Evolutionary conservation across 2,888 invertebrate species (phyloP), one percentile per base, ranked within the genome.

Genomic region (Megaustenia siamemsis): DNA sequence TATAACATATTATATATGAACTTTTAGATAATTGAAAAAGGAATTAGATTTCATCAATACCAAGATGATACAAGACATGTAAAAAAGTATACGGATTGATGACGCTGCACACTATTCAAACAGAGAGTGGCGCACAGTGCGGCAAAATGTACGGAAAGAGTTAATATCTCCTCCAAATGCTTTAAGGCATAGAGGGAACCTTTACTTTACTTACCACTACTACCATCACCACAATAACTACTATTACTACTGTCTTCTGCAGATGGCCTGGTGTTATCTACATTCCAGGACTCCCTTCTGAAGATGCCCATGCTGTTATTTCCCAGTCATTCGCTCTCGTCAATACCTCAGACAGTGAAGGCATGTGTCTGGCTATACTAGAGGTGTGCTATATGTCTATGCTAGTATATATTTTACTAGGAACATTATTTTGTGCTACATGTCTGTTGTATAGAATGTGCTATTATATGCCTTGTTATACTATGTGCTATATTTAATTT

Each of bases 281-380:
- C 85, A 88, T 92, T 10, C 89, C 90, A 40, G 92, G 90, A 0
- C 86, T 92, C 12, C 60, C 86, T 6, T 69, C 86, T 40, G 87
- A 86, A 18, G 90, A 91, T 73, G 86, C 90, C 0, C 93, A 93
- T 84, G 90, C 91, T 10, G 88, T 90, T 21, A 91, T 93, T 35
- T 78, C 87, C 73, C 88, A 91, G 73, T 90, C 91, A 80, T 90
- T 89, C 84, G 91, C 91, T 38, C 86, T 93, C 32, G 90, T 93
- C 69, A 93, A 93, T 86, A 90, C 92, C 0, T 93, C 93, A 0
- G 85, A 90, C 10, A 93, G 93, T 89, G 93, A 93, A 81, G 93
- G 93, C 40, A 93, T 93, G 93, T 89, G 92, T 32, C 84, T 91
- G 24, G 91, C 93, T 32, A 89, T 93, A 32, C 86, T 93, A 69